Base-by-base conservation (phyloP, 2,113 vertebrate species). In the Sarotherodon lohbergeri region DNA sequence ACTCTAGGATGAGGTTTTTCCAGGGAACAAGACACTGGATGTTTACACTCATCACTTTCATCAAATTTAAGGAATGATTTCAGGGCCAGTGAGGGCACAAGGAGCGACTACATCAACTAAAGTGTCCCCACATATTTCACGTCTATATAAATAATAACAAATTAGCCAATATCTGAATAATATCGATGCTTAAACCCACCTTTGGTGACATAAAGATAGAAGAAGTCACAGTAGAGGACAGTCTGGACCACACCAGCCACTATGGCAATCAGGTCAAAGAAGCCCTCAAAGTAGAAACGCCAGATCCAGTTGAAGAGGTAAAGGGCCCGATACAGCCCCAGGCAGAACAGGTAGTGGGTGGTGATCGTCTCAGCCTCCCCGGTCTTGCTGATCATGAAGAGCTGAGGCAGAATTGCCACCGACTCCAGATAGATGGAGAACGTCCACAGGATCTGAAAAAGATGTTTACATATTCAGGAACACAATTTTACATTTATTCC, bases 241-340 rank as follows among this genome's bases (percentile, higher is more conserved):
- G 99, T 99, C 96, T 99, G 99, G 85, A 99, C 99, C 68, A 99
- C 97, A 1, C 98, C 99, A 6, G 99, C 98, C 90, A 99, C 98
- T 41, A 99, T 98, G 27, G 98, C 99, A 24, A 99, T 99, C 97
- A 99, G 96, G 94, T 99, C 99, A 57, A 99, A 99, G 96, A 99
- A 99, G 59, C 98, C 98, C 96, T 99, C 99, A 4, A 99, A 99
- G 93, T 99, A 99, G 96, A 97, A 99, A 94, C 98, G 98, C 99
- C 99, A 99, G 94, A 99, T 98, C 99, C 99, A 99, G 95, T 99
- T 99, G 97, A 99, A 97, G 7, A 99, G 98, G 92, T 99, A 99
- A 90, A 99, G 96, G 88, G 98, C 96, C 59, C 99, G 98, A 90
- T 99, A 99, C 89, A 99, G 94, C 85, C 99, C 99, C 95, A 99